These are phyloP conservation scores for Athene noctua DNA, from an alignment of 2,113 vertebrate genomes.

Conservation along the genomic window DNA sequence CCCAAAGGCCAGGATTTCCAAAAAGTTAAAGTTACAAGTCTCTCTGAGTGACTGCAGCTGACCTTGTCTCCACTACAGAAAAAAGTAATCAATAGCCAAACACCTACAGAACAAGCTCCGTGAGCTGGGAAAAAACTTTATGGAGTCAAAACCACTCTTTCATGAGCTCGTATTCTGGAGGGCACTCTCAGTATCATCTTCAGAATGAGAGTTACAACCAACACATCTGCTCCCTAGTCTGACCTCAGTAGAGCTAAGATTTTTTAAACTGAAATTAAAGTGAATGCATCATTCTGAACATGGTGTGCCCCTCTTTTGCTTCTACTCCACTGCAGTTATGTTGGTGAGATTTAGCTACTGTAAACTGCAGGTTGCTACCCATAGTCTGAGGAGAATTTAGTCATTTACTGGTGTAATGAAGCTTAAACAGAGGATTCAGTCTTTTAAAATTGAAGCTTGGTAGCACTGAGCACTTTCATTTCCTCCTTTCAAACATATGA, in stretches of 20 bases:
- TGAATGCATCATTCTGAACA: rapidly evolving
- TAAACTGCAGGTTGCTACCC: neutral
- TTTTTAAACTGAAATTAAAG: neutral
- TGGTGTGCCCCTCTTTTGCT: neutral
- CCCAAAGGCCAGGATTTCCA: neutral
- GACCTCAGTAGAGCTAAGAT: neutral
- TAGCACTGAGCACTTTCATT: neutral
- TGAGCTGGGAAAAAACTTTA: neutral
- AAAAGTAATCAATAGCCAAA: neutral
- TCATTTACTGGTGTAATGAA: neutral
- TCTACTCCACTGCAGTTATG: neutral
- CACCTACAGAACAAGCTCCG: neutral
- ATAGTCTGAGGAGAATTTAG: neutral
- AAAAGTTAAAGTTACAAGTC: neutral
- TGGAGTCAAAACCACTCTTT: neutral
- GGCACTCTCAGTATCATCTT: neutral
- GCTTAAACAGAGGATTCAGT: neutral
- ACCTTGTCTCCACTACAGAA: neutral
- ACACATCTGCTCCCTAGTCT: neutral
- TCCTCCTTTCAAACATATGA: neutral
- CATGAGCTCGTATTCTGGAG: neutral
- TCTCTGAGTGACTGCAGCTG: neutral
- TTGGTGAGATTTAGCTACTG: neutral
- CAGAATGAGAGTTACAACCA: neutral
- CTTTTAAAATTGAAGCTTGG: neutral